Evolutionary conservation across 2,113 vertebrate genomes (phyloP).

Genomic region (Prionailurus viverrinus): DNA sequence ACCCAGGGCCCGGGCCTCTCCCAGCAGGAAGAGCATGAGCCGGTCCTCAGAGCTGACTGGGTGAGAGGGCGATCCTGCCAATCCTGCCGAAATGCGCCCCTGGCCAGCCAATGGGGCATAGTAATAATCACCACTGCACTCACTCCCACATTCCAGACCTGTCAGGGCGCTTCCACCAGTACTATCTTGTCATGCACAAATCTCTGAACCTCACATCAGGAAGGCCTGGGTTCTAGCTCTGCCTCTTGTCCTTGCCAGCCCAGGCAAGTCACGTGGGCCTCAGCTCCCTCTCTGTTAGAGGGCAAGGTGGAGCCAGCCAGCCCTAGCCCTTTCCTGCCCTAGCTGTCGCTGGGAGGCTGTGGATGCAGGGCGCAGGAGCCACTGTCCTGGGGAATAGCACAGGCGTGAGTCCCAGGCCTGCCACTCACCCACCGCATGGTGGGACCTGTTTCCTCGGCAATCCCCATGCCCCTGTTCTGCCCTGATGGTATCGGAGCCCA

Average conservation of each 20-base stretch:
- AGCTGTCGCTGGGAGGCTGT: neutral
- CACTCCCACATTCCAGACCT: constrained; percentile 77
- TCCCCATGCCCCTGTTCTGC: too few species aligned
- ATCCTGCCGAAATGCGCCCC: constrained; percentile 18
- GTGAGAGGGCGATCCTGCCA: constrained; percentile 62
- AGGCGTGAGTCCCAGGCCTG: neutral
- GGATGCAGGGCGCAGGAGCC: neutral
- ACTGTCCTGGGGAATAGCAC: neutral
- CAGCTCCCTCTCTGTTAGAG: neutral
- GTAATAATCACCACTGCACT: neutral
- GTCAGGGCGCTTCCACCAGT: constrained; percentile 29
- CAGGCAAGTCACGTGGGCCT: neutral
- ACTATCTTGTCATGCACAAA: constrained; percentile 52
- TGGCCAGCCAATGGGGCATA: constrained; percentile 49
- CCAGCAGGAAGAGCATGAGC: constrained; percentile 59
- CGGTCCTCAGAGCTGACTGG: neutral
- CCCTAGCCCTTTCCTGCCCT: neutral
- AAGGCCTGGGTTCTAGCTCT: neutral
- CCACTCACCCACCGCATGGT: neutral
- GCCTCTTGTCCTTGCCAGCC: neutral
- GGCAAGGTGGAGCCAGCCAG: neutral
- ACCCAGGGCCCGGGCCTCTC: constrained; percentile 72
- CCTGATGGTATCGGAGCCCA: neutral
- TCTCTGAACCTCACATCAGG: neutral
- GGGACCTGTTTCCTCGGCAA: neutral